Evolutionary conservation across 2,113 vertebrate genomes (phyloP), one percentile per base, ranked within the genome.

Genomic region (Tenebrosternarchus preto): DNA sequence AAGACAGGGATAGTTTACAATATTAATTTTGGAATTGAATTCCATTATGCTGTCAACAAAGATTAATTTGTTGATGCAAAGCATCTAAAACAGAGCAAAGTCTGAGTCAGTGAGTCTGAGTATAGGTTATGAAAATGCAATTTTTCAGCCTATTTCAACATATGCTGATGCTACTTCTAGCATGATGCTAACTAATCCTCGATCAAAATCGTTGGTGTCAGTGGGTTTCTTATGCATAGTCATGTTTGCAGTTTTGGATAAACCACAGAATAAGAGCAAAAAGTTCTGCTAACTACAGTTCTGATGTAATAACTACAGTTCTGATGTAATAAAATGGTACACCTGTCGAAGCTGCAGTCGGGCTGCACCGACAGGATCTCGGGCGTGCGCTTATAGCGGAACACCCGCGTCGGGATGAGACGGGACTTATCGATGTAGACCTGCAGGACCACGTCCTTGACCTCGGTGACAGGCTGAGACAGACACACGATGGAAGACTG

Each of bases 371-470:
- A 69, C 0, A 88, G 87, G 39, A 99, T 87, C 0, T 88, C 19
- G 0, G 96, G 97, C 22, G 95, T 89, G 16, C 96, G 92, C 81
- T 88, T 93, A 88, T 98, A 98, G 67, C 92, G 87, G 87, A 98
- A 99, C 36, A 90, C 89, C 88, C 90, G 89, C 3, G 93, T 93
- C 0, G 92, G 93, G 3, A 24, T 87, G n/a, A 95, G 92, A 3
- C 85, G 71, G 31, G 94, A 93, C 61, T 91, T 94, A 1, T 98
- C 96, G 0, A 98, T 93, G 89, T 93, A 92, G 63, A 98, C 92
- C 60, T 90, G 91, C 64, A 93, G 89, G 3, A 90, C 90, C 43
- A 92, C 92, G 2, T 93, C 92, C 81, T 90, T 90, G 71, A 92
- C 93, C 85, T 92, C 90, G 5, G 86, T 88, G 64, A 93, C 92